Evolutionary conservation across 92 coral and sea anemone species (phyloP).

Genomic region (Phymanthus crucifer): DNA sequence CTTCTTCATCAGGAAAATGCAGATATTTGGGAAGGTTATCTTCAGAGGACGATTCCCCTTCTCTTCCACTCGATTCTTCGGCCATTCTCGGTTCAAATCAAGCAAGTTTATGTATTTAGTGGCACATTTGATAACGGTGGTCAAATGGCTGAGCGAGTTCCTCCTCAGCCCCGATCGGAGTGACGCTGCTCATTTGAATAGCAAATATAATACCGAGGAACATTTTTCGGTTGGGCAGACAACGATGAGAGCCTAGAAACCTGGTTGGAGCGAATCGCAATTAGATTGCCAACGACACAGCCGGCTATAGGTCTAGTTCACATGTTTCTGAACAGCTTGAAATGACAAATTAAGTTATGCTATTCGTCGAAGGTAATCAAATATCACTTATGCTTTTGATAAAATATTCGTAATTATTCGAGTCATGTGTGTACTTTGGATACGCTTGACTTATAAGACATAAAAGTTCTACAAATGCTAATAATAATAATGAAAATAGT

Average conservation of each 20-base stretch:
- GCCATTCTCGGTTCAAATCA: conserved; percentile 23
- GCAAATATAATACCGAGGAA: conserved; percentile 11
- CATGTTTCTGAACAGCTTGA: not conserved
- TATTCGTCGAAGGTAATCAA: not conserved
- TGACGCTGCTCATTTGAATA: conserved; percentile 17
- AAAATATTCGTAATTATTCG: not conserved
- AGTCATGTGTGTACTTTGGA: not conserved
- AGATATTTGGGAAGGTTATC: conserved; percentile 22
- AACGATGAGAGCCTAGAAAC: conserved; percentile 7
- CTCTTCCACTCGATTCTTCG: conserved; percentile 41
- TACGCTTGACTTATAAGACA: not conserved
- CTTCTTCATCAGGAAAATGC: conserved; percentile 40
- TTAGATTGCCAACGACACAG: not conserved
- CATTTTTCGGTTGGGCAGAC: conserved; percentile 26
- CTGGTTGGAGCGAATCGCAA: not conserved
- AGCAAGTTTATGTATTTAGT: not conserved
- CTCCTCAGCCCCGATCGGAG: not conserved
- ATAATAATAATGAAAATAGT: not conserved
- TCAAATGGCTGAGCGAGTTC: not conserved
- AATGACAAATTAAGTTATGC: not conserved
- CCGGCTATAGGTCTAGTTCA: not conserved
- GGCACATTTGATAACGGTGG: not conserved
- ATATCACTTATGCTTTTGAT: not conserved
- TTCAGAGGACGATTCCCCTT: conserved; percentile 31
- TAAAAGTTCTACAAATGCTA: not conserved